phyloP scores from a whole-genome alignment of 2,888 invertebrate genomes.

The Hyalella azteca region DNA sequence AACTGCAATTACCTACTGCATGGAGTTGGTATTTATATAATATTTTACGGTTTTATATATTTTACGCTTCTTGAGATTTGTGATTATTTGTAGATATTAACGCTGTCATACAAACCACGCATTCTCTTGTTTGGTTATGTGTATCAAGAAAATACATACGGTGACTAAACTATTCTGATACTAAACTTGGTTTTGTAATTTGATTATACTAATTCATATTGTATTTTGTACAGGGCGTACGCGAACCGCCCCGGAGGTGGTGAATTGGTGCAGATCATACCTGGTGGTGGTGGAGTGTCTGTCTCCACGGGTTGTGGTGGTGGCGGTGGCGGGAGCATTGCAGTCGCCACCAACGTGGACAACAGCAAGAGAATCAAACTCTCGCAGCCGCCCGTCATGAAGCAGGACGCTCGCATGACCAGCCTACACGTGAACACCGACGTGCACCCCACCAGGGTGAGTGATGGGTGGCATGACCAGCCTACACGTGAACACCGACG shows the following conservation, averaged over 20 bases:
- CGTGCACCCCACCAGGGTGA: slow-evolving; percentile 50
- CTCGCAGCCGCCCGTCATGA: slow-evolving; percentile 38
- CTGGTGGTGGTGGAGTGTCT: not conserved
- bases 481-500: slow-evolving; percentile 55
- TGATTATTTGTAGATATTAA: too few species aligned
- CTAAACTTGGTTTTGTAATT: too few species aligned
- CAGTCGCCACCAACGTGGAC: slow-evolving; percentile 53
- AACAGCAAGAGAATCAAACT: slow-evolving; percentile 57
- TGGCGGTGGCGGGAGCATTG: slow-evolving; percentile 42
- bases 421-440: slow-evolving; percentile 56
- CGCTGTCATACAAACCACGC: too few species aligned
- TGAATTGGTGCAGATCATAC: slow-evolving; percentile 43
- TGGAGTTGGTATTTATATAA: too few species aligned
- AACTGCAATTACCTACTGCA: too few species aligned
- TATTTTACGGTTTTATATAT: too few species aligned
- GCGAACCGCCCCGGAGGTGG: slow-evolving; percentile 27
- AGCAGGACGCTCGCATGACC: slow-evolving; percentile 44
- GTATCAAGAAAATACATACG: too few species aligned
- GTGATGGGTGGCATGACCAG: slow-evolving; percentile 39
- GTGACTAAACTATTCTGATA: too few species aligned
- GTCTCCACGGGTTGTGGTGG: slow-evolving; percentile 8
- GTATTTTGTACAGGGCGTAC: slow-evolving; percentile 51
- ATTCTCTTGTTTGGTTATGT: too few species aligned
- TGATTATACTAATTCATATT: too few species aligned
- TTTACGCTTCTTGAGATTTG: too few species aligned